Evolutionary conservation across 1,140 invertebrate genomes (phyloP).

Genomic region (Pogonomyrmex barbatus): DNA sequence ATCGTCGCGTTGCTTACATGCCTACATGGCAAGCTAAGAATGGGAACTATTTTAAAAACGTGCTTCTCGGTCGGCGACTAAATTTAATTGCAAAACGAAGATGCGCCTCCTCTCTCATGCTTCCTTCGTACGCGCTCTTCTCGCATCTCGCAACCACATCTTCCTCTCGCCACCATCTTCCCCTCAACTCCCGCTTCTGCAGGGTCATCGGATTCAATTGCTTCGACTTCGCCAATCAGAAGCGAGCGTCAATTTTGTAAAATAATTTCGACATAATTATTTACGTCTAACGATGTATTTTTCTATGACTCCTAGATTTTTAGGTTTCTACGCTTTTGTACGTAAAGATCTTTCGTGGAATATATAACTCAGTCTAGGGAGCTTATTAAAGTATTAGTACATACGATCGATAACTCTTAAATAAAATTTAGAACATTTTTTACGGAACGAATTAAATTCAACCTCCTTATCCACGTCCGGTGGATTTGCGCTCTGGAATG

Average conservation of each 20-base stretch:
- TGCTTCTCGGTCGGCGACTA: slow-evolving; percentile 73
- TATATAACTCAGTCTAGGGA: background rate
- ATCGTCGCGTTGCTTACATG: slow-evolving; percentile 69
- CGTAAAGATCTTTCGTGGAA: background rate
- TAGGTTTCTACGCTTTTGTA: background rate
- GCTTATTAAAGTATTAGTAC: background rate
- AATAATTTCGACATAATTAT: background rate
- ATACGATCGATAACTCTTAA: slow-evolving; percentile 5
- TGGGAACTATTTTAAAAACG: slow-evolving; percentile 76
- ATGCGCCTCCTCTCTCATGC: slow-evolving; percentile 16
- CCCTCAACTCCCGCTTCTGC: background rate
- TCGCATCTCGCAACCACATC: slow-evolving; percentile 37
- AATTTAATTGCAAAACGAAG: slow-evolving; percentile 77
- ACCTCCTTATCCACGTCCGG: background rate
- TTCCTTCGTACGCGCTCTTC: slow-evolving; percentile 7
- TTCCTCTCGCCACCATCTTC: background rate
- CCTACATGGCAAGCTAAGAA: slow-evolving; percentile 74
- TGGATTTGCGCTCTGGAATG: background rate
- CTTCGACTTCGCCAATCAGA: background rate
- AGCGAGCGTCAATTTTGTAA: slow-evolving; percentile 9
- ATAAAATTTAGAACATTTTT: slow-evolving; percentile 15
- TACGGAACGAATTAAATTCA: background rate
- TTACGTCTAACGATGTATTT: background rate
- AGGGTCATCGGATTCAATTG: slow-evolving; percentile 22
- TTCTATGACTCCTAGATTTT: background rate